Evolutionary conservation across 2,888 invertebrate genomes (phyloP).

Genomic region (Sinhomidia bicolor): DNA sequence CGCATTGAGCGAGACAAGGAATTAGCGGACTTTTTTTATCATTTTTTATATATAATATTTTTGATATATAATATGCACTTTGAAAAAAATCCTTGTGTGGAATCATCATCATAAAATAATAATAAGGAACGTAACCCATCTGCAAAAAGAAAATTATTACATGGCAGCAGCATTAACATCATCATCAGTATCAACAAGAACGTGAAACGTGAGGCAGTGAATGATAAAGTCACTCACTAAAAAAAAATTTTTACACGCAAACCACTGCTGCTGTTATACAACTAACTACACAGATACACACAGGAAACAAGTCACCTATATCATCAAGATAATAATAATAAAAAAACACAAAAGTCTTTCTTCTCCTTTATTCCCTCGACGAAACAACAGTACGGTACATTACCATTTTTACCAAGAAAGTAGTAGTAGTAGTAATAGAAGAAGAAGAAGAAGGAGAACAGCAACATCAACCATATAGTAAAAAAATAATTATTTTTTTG

Average conservation of each 20-base stretch:
- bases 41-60: no score
- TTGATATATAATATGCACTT: no score
- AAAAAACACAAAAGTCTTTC: slow-evolving; percentile 27
- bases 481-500: no score
- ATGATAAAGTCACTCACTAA: not conserved
- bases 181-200: not conserved
- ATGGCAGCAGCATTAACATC: not conserved
- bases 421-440: no score
- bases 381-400: slow-evolving; percentile 65
- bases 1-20: slow-evolving; percentile 47
- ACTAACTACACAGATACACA: not conserved
- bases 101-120: not conserved
- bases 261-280: no score
- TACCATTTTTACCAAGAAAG: slow-evolving; percentile 38
- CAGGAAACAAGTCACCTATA: slow-evolving; percentile 61
- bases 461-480: no score
- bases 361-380: slow-evolving; percentile 11
- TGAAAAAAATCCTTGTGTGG: not conserved
- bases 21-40: slow-evolving; percentile 46
- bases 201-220: slow-evolving; percentile 3
- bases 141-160: not conserved
- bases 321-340: slow-evolving; percentile 35
- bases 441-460: not conserved
- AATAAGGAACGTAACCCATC: not conserved
- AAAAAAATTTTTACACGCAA: no score